A percentile compares a stretch with the other conserved stretches of the same genome.
Evolutionary conservation across 2,888 invertebrate species (phyloP).

Genomic region (Erebia ligea): DNA sequence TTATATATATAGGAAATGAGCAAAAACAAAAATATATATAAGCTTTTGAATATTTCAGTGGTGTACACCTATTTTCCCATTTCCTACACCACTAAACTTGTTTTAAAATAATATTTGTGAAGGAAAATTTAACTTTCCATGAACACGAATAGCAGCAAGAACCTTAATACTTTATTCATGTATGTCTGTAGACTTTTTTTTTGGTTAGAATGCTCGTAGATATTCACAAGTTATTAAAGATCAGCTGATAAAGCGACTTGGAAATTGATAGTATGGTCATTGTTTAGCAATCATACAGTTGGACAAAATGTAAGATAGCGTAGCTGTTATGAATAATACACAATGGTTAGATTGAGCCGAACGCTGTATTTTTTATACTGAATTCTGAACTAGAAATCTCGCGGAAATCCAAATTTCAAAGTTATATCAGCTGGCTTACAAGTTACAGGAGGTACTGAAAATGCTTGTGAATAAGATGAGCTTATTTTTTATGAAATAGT

Average conservation of each 20-base stretch:
- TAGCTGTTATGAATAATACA: background rate
- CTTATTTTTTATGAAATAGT: too few species aligned
- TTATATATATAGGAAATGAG: too few species aligned
- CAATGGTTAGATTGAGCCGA: background rate
- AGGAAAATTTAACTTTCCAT: background rate
- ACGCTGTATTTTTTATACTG: background rate
- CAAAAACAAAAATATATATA: too few species aligned
- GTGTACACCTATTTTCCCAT: too few species aligned
- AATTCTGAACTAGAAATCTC: too few species aligned
- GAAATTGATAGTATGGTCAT: conserved; percentile 21
- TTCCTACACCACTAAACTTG: background rate
- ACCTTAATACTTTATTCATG: background rate
- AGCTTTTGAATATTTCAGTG: too few species aligned
- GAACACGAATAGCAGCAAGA: background rate
- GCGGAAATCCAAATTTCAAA: background rate
- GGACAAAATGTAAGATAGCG: background rate
- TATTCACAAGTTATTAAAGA: conserved; percentile 25
- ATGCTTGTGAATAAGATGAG: too few species aligned
- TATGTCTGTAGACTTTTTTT: conserved; percentile 2
- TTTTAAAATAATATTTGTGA: background rate
- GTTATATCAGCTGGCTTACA: background rate
- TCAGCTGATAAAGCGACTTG: conserved; percentile 27
- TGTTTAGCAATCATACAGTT: background rate
- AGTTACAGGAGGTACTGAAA: background rate
- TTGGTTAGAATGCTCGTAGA: conserved; percentile 7